Base-by-base conservation (phyloP, 1,140 invertebrate species). In the Zelostemma sp. region DNA sequence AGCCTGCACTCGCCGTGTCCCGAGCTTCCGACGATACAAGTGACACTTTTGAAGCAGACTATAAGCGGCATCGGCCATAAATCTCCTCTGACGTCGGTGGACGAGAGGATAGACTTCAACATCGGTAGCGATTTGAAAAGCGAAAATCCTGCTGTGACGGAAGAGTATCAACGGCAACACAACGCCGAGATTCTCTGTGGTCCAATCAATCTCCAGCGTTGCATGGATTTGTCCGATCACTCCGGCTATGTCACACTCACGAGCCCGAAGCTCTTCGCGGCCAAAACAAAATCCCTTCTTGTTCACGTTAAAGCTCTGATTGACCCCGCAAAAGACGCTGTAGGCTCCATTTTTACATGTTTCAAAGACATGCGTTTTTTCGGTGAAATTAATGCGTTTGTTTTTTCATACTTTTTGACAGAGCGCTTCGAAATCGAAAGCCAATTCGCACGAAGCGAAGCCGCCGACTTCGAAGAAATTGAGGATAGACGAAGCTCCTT, bases 131-230 rank as follows among this genome's bases (percentile, higher is more conserved):
- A 89, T 43, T 83, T 85, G 66, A 88, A 87, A 56, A 81, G 85
- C 40, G 90, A 92, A 66, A 95, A 95, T 86, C 93, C 93, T 14
- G 91, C 94, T 0, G 87, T 90, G 11, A 91, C 90, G 28, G 90
- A 93, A 54, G 92, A 93, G 80, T 97, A 95, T 83, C 86, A 95
- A 31, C 89, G 92, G 63, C 90, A 91, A 8, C 93, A 96, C 75
- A 95, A 96, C 85, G 93, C 93, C 0, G 95, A 97, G 78, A 92
- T 97, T 51, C 80, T 97, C 6, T 95, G 94, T 55, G 96, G 95
- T 1, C 96, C 96, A 6, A 88, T 97, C 1, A 90, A 92, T 73
- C 85, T 97, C 1, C 89, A 91, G 6, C 90, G 91, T 0, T 93
- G 92, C 65, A 87, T 97, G 59, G 95, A 97, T 82, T 76, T 96